Evolutionary conservation across 2,113 vertebrate genomes (phyloP), one percentile per base, ranked within the genome.

Genomic region (Genyomyrus donnyi): DNA sequence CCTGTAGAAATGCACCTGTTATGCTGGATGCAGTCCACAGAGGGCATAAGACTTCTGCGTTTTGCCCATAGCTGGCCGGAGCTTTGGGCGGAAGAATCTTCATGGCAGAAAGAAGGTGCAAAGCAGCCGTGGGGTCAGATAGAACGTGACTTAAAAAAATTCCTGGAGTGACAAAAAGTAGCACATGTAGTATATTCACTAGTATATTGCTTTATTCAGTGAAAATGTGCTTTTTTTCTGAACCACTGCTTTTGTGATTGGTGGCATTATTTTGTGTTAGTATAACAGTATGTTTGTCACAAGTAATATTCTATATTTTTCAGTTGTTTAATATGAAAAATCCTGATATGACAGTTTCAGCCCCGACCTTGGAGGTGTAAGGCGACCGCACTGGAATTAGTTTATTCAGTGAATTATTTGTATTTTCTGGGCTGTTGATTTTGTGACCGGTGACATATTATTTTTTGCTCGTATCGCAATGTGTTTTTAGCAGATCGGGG

Each of bases 1-100:
- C 42, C 42, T n/a, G 17, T 46, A 31, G 31, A 74, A 89, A 10
- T 84, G 45, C 10, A 11, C 49, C 13, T 27, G 53, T 52, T 53
- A 42, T 80, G 35, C n/a, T 35, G 27, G 49, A 56, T 90, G 85
- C 88, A 8, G 62, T 66, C 90, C 66, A 39, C 46, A 91, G 90
- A 80, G 90, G 83, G 88, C 90, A 91, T 58, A 89, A 91, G 90
- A 89, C 88, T 56, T 52, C 84, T 89, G 62, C 45, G 62, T 80
- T 24, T 21, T n/a, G 7, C 7, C n/a, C 46, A 45, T 45, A 17
- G 5, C 15, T 46, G 88, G 31, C 11, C 0, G 10, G 49, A 74
- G 49, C 42, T 10, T 9, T 35, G 53, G 52, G 15, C 21, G n/a
- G 31, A 45, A 48, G 39, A 39, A 66, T 10, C 8, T 3, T 66